Conservation (phyloP, 2,888 invertebrate genomes). For the Protonemura montana region DNA sequence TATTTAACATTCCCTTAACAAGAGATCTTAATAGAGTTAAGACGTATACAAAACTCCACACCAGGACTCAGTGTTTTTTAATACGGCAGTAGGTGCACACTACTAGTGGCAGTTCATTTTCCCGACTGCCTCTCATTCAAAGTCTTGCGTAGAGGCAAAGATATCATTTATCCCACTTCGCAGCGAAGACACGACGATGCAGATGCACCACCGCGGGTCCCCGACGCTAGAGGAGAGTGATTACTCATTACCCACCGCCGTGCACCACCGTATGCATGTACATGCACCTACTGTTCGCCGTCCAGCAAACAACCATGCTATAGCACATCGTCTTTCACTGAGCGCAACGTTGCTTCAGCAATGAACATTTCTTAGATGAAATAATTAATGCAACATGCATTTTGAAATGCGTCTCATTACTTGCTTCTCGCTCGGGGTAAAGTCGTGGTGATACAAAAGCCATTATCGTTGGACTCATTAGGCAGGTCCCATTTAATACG, state of each 20-base stretch:
- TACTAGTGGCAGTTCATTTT: no score
- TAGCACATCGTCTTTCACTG: background rate
- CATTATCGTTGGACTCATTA: background rate
- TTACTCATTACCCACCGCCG: background rate
- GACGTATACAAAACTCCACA: no score
- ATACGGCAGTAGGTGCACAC: no score
- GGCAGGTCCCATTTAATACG: background rate
- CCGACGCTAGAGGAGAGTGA: background rate
- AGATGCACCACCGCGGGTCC: background rate
- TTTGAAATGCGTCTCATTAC: background rate
- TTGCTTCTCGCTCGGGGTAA: background rate
- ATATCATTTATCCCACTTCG: background rate
- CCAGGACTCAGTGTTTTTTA: no score
- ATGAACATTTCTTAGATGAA: constrained; percentile 12
- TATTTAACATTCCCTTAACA: no score
- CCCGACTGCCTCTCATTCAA: background rate
- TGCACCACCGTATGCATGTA: no score
- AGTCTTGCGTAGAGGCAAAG: background rate
- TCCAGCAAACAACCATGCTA: no score
- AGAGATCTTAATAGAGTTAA: no score
- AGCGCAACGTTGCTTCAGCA: background rate
- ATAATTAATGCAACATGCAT: constrained; percentile 7
- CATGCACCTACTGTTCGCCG: no score
- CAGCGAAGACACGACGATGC: background rate
- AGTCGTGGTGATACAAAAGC: background rate